These are phyloP conservation scores for Zaprionus davidi DNA, from an alignment of 1,140 invertebrate species.

Conservation along the genomic window DNA sequence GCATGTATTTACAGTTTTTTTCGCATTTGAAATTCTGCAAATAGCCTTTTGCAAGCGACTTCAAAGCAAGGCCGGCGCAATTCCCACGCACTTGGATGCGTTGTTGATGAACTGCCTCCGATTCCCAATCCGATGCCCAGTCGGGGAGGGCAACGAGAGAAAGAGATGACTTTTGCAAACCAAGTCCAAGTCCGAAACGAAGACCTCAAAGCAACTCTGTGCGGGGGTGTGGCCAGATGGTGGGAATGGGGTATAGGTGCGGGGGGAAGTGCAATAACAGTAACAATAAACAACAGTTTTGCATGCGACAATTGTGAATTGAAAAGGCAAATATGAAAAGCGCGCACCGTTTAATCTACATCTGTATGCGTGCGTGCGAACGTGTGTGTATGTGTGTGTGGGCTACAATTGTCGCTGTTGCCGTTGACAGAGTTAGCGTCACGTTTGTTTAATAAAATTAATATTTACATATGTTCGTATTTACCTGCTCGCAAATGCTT, in stretches of 20 bases:
- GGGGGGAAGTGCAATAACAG: constrained; percentile 36
- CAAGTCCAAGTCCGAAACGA: constrained; percentile 29
- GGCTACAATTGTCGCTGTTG: constrained; percentile 26
- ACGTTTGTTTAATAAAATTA: constrained; percentile 82
- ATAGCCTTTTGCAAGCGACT: constrained; percentile 48
- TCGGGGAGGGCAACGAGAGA: neutral
- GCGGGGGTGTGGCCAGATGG: neutral
- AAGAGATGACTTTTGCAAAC: constrained; percentile 8
- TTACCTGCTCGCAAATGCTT: constrained; percentile 49
- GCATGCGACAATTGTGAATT: constrained; percentile 65
- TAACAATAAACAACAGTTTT: constrained; percentile 56
- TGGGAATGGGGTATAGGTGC: neutral
- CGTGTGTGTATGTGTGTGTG: constrained; percentile 7
- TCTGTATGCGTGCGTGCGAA: neutral
- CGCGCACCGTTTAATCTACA: constrained; percentile 39
- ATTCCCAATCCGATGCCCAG: constrained; percentile 15
- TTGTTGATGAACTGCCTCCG: constrained; percentile 55
- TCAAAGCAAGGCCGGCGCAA: constrained; percentile 60
- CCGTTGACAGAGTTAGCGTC: constrained; percentile 60
- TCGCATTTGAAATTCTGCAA: constrained; percentile 56
- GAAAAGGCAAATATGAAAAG: constrained; percentile 61
- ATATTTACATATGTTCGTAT: constrained; percentile 83
- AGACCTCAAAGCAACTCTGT: constrained; percentile 16
- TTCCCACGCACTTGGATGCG: constrained; percentile 63
- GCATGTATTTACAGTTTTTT: constrained; percentile 25